These are phyloP conservation scores for Campoletis raptor DNA, from an alignment of 2,888 invertebrate genomes.

Conservation along the genomic window DNA sequence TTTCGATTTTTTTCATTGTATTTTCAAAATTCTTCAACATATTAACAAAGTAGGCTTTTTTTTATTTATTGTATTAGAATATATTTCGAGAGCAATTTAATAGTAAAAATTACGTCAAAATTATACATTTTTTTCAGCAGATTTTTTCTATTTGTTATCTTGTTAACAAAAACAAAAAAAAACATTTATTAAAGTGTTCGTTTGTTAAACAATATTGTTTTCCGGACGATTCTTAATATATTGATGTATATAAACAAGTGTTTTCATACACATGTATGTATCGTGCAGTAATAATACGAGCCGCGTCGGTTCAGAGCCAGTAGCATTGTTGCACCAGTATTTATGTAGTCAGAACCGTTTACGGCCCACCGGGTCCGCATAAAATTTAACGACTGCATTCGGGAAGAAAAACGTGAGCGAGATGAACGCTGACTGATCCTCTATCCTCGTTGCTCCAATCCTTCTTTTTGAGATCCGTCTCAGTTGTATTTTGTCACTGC, in stretches of 20 bases:
- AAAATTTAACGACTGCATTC: conserved; percentile 70
- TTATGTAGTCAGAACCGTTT: conserved; percentile 69
- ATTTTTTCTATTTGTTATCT: neutral
- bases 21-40: neutral
- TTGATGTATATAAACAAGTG: neutral
- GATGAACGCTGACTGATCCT: conserved; percentile 37
- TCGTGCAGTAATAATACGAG: conserved; percentile 49
- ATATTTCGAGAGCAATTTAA: neutral
- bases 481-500: conserved; percentile 12
- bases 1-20: neutral
- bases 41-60: neutral
- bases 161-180: neutral
- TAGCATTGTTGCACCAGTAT: conserved; percentile 69
- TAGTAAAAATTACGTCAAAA: too few relatives aligned
- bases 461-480: neutral
- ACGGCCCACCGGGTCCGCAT: conserved; percentile 65
- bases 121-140: neutral
- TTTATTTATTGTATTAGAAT: neutral
- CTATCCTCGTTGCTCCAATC: neutral
- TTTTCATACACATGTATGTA: neutral
- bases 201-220: neutral
- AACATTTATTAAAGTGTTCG: neutral
- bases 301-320: conserved; percentile 47
- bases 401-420: conserved; percentile 49
- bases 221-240: neutral